Evolutionary conservation across 1,140 invertebrate genomes (phyloP).

Genomic region (Penaeus indicus): DNA sequence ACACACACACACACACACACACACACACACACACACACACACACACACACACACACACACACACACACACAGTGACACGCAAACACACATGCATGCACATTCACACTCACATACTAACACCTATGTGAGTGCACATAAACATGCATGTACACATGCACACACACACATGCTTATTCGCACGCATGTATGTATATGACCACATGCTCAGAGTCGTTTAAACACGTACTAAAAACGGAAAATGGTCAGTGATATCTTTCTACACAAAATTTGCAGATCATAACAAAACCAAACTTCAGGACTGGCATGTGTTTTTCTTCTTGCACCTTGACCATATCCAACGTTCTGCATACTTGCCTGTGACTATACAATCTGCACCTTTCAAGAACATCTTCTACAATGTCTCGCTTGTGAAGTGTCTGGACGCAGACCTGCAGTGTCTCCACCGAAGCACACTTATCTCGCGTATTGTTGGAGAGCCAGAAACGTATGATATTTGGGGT

Average conservation of each 20-base stretch:
- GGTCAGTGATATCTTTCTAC: neutral
- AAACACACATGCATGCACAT: no score
- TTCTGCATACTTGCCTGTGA: constrained; percentile 32
- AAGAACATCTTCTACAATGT: constrained; percentile 25
- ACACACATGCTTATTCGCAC: no score
- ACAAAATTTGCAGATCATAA: constrained; percentile 4
- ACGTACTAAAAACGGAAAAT: no score
- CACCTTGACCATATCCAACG: constrained; percentile 25
- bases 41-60: no score
- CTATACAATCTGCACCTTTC: constrained; percentile 31
- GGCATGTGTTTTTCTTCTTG: constrained; percentile 52
- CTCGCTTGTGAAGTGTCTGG: constrained; percentile 34
- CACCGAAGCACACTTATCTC: neutral
- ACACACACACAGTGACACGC: no score
- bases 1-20: no score
- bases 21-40: no score
- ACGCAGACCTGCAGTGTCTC: neutral
- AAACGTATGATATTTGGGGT: constrained; percentile 1
- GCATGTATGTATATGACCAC: no score
- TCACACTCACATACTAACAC: no score
- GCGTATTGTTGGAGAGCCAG: neutral
- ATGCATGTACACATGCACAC: no score
- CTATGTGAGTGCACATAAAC: no score
- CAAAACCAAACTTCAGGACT: constrained; percentile 22
- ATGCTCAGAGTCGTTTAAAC: no score